Base-by-base conservation (phyloP, 2,113 vertebrate species). In the Galemys pyrenaicus region DNA sequence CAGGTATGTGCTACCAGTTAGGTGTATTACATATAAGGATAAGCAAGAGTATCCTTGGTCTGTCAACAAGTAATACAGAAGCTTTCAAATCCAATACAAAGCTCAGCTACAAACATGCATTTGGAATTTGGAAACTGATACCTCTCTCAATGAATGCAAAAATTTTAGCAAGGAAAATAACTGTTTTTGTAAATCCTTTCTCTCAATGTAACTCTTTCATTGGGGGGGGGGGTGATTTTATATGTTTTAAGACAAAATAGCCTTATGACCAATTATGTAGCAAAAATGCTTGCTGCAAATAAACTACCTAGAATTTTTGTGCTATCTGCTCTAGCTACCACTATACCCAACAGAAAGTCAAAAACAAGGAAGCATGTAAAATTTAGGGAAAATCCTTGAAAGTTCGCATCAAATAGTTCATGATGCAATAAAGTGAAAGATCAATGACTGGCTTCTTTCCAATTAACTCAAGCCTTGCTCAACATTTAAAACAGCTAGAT, bases 401-500 rank as follows among this genome's bases (percentile, higher is more conserved):
- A 77, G 20, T 49, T 94, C 62, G 37, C 3, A 60, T 82, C 70
- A 0, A 0, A 10, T 37, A 60, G 32, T 71, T 83, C 26, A 87
- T 67, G 37, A 75, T 15, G 85, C 46, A 78, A 49, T 81, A 89
- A 97, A 80, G 46, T 5, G 13, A 85, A 44, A 49, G 8, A 1
- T 17, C 91, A 96, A 87, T 6, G 22, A 80, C 11, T 77, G 32
- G 39, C 20, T 94, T 79, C 24, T 64, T 95, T 92, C 56, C 64
- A 98, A 64, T 81, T 3, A 90, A 92, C 32, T 58, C 24, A 92
- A 54, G 60, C 54, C 17, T 91, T 95, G 9, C 39, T 85, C 37
- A 54, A 91, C 95, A 20, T 70, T 74, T 85, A 51, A 91, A 87
- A 83, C 4, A 67, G 73, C 15, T 35, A 74, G 64, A 94, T 93